Conservation (phyloP, 2,888 invertebrate genomes). For the Lasioglossum calceatum region DNA sequence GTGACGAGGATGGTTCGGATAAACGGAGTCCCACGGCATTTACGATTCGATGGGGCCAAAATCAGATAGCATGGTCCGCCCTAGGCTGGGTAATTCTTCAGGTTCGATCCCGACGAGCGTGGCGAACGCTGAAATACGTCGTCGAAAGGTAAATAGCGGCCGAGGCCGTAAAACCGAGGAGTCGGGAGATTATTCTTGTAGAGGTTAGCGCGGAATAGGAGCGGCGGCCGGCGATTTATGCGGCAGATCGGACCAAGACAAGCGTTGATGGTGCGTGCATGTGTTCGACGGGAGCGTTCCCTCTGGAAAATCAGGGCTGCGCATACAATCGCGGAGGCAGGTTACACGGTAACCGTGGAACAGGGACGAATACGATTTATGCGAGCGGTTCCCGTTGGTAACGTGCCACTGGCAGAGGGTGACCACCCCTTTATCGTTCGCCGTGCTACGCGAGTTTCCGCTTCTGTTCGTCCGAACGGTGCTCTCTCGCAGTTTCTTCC, state of each 20-base stretch:
- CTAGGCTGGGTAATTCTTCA: background rate
- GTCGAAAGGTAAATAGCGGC: background rate
- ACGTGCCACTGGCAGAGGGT: slow-evolving; percentile 44
- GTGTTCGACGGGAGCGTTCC: slow-evolving; percentile 36
- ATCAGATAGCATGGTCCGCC: background rate
- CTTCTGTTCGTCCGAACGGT: slow-evolving; percentile 19
- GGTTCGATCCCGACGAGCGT: background rate
- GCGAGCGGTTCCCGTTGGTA: slow-evolving; percentile 38
- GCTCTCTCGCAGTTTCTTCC: slow-evolving; percentile 1
- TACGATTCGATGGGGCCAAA: background rate
- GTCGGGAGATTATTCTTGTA: slow-evolving; percentile 38
- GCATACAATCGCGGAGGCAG: slow-evolving; percentile 15
- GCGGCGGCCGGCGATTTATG: slow-evolving; percentile 45
- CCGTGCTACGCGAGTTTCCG: slow-evolving; percentile 25
- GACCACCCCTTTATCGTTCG: slow-evolving; percentile 54
- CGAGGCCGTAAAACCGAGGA: slow-evolving; percentile 16
- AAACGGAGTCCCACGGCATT: background rate
- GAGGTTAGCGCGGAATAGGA: slow-evolving; percentile 2
- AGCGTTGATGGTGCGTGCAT: slow-evolving; percentile 14
- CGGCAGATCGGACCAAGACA: slow-evolving; percentile 29
- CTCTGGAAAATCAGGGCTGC: slow-evolving; percentile 37
- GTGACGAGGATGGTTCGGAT: background rate
- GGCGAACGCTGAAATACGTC: background rate
- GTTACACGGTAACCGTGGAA: slow-evolving; percentile 24
- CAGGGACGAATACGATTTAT: slow-evolving; percentile 46